Base-by-base conservation (phyloP, 2,797 vertebrate genomes). In the Fratercula arctica region DNA sequence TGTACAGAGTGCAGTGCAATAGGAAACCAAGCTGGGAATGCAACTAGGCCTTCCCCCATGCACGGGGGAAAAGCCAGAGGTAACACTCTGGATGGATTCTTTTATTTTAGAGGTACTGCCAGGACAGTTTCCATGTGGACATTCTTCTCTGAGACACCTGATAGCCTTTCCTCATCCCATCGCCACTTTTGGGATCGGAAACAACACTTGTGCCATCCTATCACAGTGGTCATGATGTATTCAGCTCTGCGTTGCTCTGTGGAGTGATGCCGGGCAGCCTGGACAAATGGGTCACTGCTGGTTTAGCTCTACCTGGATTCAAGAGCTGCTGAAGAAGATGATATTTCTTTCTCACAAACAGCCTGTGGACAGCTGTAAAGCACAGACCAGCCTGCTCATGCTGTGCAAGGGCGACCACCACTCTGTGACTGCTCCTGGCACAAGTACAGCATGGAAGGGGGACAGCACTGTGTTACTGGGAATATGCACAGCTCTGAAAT, bases 401-500 rank as follows among this genome's bases (percentile, higher is more conserved):
- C 10, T 64, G 43, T 53, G 43, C 51, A 24, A 29, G 33, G 35
- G 12, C 41, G 16, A 31, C 23, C 41, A 21, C 23, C 18, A 6
- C 16, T 5, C 28, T 12, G 31, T 41, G n/a, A 20, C 26, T 59
- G 45, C 50, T 76, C 12, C 35, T n/a, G 70, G 70, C 29, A 35
- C 10, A 35, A 70, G 37, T 7, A 29, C n/a, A 41, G 51, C 3
- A 1, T 33, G 33, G 26, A 57, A 50, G 26, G 26, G 59, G 53
- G 83, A 29, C 11, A 35, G 26, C 20, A 24, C 11, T 33, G 31
- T 11, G 39, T 72, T 19, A 33, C 33, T 37, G 60, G 37, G 21
- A 45, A 13, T 19, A 1, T 2, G 9, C 2, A 13, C 0, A 2
- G 1, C 1, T 37, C 63, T 79, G 68, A 81, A 66, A 53, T 5